A percentile compares a stretch with the other conserved stretches of the same genome.
Evolutionary conservation across 2,797 vertebrate genomes (phyloP).

Genomic region (Lateolabrax maculatus): DNA sequence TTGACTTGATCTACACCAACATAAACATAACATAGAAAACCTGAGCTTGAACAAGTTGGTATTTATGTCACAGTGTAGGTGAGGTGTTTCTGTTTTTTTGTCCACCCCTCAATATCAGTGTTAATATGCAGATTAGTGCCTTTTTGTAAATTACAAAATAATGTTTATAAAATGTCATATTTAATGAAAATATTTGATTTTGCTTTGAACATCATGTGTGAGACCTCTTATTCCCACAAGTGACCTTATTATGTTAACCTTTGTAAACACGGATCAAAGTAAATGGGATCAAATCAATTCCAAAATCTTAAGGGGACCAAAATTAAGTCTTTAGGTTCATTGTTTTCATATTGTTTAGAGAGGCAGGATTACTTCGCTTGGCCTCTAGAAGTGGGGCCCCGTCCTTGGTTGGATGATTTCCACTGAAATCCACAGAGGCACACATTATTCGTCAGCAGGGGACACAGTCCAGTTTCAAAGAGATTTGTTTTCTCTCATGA

Average conservation of each 20-base stretch:
- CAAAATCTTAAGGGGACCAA: background rate
- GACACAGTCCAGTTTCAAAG: slow-evolving; percentile 57
- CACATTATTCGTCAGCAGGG: slow-evolving; percentile 47
- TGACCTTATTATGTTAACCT: background rate
- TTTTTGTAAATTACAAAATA: background rate
- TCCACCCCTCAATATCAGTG: background rate
- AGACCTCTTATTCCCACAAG: background rate
- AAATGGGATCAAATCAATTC: slow-evolving; percentile 1
- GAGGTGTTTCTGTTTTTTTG: background rate
- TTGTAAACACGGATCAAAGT: slow-evolving; percentile 7
- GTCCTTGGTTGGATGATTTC: slow-evolving; percentile 46
- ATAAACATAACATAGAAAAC: background rate
- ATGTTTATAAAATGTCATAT: no score
- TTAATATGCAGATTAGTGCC: background rate
- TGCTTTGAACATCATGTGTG: background rate
- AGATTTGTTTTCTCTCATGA: slow-evolving; percentile 44
- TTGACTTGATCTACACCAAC: background rate
- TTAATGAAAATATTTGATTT: no score
- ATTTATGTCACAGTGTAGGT: background rate
- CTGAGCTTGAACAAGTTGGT: background rate
- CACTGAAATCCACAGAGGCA: slow-evolving; percentile 60
- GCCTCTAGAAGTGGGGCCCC: slow-evolving; percentile 32
- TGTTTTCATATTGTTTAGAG: slow-evolving; percentile 32
- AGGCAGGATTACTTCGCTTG: slow-evolving; percentile 64
- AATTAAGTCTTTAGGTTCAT: slow-evolving; percentile 13